Evolutionary conservation across 2,888 invertebrate species (phyloP).

Genomic region (Pyralis farinalis): DNA sequence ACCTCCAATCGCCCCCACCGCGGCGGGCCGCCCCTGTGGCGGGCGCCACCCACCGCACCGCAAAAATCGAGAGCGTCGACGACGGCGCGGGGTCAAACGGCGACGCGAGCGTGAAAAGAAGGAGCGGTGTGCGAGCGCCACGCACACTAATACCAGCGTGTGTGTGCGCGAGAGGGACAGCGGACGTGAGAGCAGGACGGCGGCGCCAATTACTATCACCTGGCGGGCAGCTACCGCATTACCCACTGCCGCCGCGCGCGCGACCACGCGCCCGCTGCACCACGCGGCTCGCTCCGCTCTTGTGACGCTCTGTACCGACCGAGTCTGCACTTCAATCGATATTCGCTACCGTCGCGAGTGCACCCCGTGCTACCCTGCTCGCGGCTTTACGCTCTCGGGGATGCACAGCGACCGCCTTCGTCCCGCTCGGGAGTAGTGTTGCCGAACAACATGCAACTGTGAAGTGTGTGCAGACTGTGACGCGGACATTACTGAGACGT

Average conservation of each 20-base stretch:
- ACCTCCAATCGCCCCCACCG: conserved; percentile 67
- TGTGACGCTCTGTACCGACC: conserved; percentile 49
- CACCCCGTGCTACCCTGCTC: conserved; percentile 38
- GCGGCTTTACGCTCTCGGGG: conserved; percentile 27
- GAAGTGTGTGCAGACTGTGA: conserved; percentile 75
- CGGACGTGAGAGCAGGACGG: conserved; percentile 74
- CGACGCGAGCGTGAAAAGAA: conserved; percentile 80
- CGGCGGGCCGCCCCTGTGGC: conserved; percentile 73
- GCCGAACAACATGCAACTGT: conserved; percentile 63
- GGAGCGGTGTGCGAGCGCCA: conserved; percentile 69
- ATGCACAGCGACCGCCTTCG: conserved; percentile 33
- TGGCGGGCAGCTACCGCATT: conserved; percentile 84
- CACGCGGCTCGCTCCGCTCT: conserved; percentile 63
- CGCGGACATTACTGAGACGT: conserved; percentile 48
- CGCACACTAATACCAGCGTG: conserved; percentile 60
- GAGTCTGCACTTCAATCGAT: conserved; percentile 61
- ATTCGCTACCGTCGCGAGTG: conserved; percentile 52
- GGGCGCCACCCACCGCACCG: conserved; percentile 83
- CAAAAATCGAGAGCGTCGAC: conserved; percentile 83
- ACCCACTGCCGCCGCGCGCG: conserved; percentile 81
- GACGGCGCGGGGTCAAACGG: conserved; percentile 80
- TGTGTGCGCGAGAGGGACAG: conserved; percentile 78
- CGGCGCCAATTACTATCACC: conserved; percentile 83
- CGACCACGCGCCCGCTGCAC: conserved; percentile 81
- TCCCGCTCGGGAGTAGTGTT: conserved; percentile 38